These are phyloP conservation scores for Gnathonemus longibarbis DNA, from an alignment of 2,113 vertebrate species.

Conservation along the genomic window DNA sequence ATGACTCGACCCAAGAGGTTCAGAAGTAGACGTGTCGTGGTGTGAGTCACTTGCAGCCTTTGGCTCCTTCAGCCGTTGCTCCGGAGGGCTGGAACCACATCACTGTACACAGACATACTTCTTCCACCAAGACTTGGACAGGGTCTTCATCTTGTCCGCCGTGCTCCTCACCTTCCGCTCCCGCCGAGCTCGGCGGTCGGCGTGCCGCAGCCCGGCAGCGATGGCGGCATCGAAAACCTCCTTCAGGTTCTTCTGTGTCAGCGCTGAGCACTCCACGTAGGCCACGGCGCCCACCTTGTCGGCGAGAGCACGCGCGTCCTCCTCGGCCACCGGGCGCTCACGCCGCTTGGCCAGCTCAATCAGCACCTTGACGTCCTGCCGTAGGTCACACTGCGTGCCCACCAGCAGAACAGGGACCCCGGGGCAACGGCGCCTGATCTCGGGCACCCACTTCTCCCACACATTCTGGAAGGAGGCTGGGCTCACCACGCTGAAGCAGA, in stretches of 20 bases:
- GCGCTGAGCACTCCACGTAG: constrained; percentile 73
- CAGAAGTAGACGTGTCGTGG: not conserved
- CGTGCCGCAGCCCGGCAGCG: constrained; percentile 57
- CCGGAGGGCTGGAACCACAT: not conserved
- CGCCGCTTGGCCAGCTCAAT: constrained; percentile 61
- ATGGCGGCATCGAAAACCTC: constrained; percentile 77
- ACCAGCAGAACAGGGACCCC: constrained; percentile 64
- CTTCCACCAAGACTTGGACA: constrained; percentile 78
- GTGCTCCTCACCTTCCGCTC: constrained; percentile 65
- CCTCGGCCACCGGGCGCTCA: constrained; percentile 59
- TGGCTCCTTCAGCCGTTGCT: constrained; percentile 1
- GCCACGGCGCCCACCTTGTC: constrained; percentile 63
- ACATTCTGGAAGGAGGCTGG: constrained; percentile 74
- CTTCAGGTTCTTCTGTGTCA: constrained; percentile 76
- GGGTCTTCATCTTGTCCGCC: constrained; percentile 71
- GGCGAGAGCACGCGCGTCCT: constrained; percentile 56
- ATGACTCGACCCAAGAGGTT: not conserved
- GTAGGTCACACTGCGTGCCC: constrained; percentile 73
- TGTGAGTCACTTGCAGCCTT: not conserved
- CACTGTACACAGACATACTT: constrained; percentile 74
- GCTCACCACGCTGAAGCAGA: constrained; percentile 78
- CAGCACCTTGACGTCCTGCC: constrained; percentile 69
- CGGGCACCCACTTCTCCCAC: constrained; percentile 70
- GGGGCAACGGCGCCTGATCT: constrained; percentile 67
- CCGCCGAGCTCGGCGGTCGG: constrained; percentile 49